Conservation (phyloP, 2,113 vertebrate genomes). For the Limnothrissa miodon region DNA sequence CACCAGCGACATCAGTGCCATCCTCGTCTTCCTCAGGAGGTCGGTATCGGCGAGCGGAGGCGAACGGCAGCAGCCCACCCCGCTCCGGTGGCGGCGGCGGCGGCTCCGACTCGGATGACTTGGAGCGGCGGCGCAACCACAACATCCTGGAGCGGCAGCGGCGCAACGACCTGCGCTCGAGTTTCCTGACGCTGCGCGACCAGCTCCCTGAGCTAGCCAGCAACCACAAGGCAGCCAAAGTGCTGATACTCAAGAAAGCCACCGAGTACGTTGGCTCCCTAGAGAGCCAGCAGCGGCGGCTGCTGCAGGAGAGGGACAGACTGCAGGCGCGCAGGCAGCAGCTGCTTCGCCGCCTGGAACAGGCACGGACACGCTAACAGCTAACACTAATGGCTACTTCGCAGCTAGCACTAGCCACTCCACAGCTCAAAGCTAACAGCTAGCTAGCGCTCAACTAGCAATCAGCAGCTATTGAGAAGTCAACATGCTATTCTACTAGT, state of each 20-base stretch:
- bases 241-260: constrained; percentile 98
- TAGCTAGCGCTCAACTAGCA: neutral
- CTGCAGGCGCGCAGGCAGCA: constrained; percentile 84
- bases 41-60: constrained; percentile 65
- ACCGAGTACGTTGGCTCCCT: constrained; percentile 90
- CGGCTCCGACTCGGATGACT: constrained; percentile 95
- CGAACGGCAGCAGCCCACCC: constrained; percentile 74
- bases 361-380: constrained; percentile 89
- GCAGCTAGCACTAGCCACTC: neutral
- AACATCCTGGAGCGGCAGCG: constrained; percentile 97
- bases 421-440: neutral
- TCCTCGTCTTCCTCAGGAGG: neutral
- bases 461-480: neutral
- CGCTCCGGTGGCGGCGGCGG: constrained; percentile 34
- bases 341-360: constrained; percentile 87
- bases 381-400: neutral
- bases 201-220: constrained; percentile 93
- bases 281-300: constrained; percentile 83
- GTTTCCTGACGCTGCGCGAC: constrained; percentile 94
- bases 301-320: constrained; percentile 88
- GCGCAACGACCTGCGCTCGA: constrained; percentile 95
- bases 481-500: neutral
- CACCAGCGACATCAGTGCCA: neutral
- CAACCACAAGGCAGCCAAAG: constrained; percentile 97
- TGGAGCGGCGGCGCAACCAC: constrained; percentile 93